Conservation (phyloP, 92 coral and sea anemone genomes). For the Bergia puertoricense region DNA sequence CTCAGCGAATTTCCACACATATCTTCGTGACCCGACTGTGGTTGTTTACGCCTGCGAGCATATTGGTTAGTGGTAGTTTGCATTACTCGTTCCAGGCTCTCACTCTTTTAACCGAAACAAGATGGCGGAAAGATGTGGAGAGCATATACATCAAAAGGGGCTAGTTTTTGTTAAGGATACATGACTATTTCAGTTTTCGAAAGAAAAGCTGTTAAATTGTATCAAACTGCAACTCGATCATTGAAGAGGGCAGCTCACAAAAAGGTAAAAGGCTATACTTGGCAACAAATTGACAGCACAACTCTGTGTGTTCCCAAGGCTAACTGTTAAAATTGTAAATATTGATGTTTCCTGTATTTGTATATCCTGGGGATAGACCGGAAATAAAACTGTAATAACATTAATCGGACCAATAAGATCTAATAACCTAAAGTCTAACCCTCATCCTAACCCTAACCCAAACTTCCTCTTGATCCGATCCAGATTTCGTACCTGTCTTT, state of each 20-base stretch:
- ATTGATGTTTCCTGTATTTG: too few relatives aligned
- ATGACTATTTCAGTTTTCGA: not conserved
- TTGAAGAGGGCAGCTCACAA: conserved; percentile 11
- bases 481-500: not conserved
- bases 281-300: too few relatives aligned
- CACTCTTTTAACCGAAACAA: not conserved
- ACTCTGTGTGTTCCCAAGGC: too few relatives aligned
- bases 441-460: too few relatives aligned
- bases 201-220: not conserved
- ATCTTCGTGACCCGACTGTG: not conserved
- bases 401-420: too few relatives aligned
- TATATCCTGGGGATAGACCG: too few relatives aligned
- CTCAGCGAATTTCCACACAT: conserved; percentile 13
- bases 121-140: not conserved
- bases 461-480: not conserved
- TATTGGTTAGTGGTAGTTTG: conserved; percentile 16
- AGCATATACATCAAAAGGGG: not conserved
- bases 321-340: too few relatives aligned
- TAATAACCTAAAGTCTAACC: too few relatives aligned
- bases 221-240: not conserved
- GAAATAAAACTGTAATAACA: too few relatives aligned
- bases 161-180: not conserved
- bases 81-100: conserved; percentile 29
- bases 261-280: not conserved
- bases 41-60: not conserved